These are phyloP conservation scores for Phyto melanocephala DNA, from an alignment of 2,888 invertebrate genomes.

Conservation along the genomic window DNA sequence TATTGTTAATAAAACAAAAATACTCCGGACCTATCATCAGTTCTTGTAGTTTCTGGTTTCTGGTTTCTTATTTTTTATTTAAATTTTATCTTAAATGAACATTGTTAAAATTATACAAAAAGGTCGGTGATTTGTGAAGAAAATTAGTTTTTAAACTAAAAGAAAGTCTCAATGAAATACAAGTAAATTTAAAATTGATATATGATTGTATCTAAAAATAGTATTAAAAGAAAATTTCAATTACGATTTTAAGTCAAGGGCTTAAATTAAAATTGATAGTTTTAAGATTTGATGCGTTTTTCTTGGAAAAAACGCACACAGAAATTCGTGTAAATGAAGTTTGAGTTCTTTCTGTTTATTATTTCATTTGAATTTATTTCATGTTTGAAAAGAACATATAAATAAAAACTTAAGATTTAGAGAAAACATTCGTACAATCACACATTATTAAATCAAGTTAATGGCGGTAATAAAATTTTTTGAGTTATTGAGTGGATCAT, in stretches of 20 bases:
- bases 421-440: not conserved
- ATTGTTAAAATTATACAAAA: conserved; percentile 12
- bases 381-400: conserved; percentile 5
- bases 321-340: conserved; percentile 15
- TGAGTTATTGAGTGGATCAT: conserved; percentile 6
- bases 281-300: conserved; percentile 41
- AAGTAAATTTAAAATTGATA: not conserved
- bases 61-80: not conserved
- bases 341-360: conserved; percentile 1
- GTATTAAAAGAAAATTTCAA: conserved; percentile 3
- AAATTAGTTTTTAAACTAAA: not conserved
- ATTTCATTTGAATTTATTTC: conserved; percentile 4
- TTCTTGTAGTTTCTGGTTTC: not conserved
- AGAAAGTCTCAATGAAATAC: not conserved
- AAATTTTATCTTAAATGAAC: conserved; percentile 5
- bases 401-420: conserved; percentile 7
- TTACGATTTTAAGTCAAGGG: not conserved
- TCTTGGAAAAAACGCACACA: conserved; percentile 18
- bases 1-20: not conserved
- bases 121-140: conserved; percentile 25
- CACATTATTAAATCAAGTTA: conserved; percentile 44
- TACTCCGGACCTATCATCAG: not conserved
- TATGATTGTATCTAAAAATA: not conserved
- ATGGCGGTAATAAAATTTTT: conserved; percentile 34
- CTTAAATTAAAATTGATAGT: conserved; percentile 27